Evolutionary conservation across 2,888 invertebrate genomes (phyloP), one percentile per base, ranked within the genome.

Genomic region (Xestoiulus laeticollis): DNA sequence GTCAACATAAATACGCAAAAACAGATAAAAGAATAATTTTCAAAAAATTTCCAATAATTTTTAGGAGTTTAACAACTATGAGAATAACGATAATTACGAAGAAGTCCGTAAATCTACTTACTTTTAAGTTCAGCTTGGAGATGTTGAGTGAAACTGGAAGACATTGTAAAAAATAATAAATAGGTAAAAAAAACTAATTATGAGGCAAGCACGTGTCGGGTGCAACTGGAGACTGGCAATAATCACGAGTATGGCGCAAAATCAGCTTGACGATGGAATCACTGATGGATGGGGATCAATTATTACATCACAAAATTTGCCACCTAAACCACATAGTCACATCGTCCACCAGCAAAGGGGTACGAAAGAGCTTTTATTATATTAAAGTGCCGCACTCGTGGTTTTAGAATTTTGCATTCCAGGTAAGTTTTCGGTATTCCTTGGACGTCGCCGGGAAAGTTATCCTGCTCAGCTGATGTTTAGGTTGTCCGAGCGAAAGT

Each of bases 391-490:
- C 4, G 78, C 78, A 78, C 78, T 78, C 14, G 78, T 30, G 30
- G 78, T 14, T 30, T 78, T 78, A 78, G 78, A 78, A 78, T 78
- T 78, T 78, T 4, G 78, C 30, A 78, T 78, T 78, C 78, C 78
- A 14, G 78, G 78, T 78, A 30, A 78, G 78, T 78, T 30, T 78
- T 30, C 78, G 78, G 30, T 78, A 78, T 30, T 78, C 78, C 78
- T 78, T 78, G 78, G 78, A 78, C 30, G 78, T 78, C 3, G 78
- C 78, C 30, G 78, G 78, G 78, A 78, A 78, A 10, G 14, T 30
- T 78, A 78, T 78, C 78, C 78, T 78, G 78, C 16, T 78, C 78
- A 78, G 78, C 78, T 78, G 78, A 78, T 78, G 78, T 26, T 78
- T 78, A 2, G 30, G 78, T 16, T 2, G 78, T 2, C 78, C 30